These are phyloP conservation scores for Brachyistius frenatus DNA, from an alignment of 2,113 vertebrate genomes.

Conservation along the genomic window DNA sequence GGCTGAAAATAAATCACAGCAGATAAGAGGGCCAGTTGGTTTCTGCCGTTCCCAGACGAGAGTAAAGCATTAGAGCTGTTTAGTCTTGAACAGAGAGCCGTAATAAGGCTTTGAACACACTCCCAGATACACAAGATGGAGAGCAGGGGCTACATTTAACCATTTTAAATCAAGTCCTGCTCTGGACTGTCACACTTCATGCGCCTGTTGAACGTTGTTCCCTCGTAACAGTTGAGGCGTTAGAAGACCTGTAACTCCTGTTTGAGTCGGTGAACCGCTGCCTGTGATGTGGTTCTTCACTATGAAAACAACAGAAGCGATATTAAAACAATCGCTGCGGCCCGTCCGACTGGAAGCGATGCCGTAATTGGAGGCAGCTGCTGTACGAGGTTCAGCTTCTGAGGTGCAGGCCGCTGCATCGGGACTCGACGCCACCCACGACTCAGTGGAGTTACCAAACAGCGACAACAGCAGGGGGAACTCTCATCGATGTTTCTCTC, in stretches of 20 bases:
- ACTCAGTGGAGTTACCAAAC: conserved; percentile 26
- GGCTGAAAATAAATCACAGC: conserved; percentile 66
- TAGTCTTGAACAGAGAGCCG: conserved; percentile 28
- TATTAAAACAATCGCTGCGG: conserved; percentile 64
- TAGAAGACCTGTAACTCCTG: conserved; percentile 63
- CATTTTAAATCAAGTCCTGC: conserved; percentile 56
- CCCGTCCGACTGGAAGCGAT: conserved; percentile 28
- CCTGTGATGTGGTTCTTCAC: conserved; percentile 75
- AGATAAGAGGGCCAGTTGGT: conserved; percentile 58
- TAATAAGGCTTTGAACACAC: conserved; percentile 61
- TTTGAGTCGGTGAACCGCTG: conserved; percentile 51
- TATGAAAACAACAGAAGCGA: conserved; percentile 66
- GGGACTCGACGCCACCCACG: conserved; percentile 20
- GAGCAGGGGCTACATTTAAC: conserved; percentile 51
- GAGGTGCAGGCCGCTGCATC: conserved; percentile 30
- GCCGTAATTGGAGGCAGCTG: conserved; percentile 66
- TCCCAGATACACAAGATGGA: conserved; percentile 54
- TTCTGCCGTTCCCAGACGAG: conserved; percentile 34
- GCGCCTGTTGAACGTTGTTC: conserved; percentile 41
- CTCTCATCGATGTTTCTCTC: background rate
- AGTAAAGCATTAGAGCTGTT: conserved; percentile 37
- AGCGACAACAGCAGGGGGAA: conserved; percentile 28
- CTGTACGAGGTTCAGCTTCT: conserved; percentile 11
- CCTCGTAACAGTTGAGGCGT: conserved; percentile 62
- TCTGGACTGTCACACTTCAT: conserved; percentile 50